Evolutionary conservation across 2,888 invertebrate species (phyloP).

Genomic region (Trilocha varians): DNA sequence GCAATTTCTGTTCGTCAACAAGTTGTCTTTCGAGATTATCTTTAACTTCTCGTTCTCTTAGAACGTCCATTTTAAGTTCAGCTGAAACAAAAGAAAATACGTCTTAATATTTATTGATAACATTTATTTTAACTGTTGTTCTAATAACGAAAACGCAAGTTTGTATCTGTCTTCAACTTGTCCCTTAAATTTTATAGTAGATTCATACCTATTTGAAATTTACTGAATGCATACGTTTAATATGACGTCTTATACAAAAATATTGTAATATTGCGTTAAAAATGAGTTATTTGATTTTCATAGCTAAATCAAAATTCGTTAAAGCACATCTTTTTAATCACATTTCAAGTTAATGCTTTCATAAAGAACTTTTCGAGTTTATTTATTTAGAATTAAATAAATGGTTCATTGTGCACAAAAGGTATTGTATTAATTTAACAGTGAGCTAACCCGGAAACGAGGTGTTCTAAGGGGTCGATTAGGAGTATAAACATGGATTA

Average conservation of each 20-base stretch:
- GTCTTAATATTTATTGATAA: not conserved
- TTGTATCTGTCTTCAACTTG: no score
- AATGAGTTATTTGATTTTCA: no score
- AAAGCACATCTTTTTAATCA: not conserved
- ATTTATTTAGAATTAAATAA: slow-evolving; percentile 50
- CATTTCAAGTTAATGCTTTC: slow-evolving; percentile 22
- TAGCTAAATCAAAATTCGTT: not conserved
- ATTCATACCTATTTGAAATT: no score
- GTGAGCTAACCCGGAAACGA: slow-evolving; percentile 64
- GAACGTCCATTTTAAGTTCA: slow-evolving; percentile 95
- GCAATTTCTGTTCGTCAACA: slow-evolving; percentile 93
- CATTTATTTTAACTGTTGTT: no score
- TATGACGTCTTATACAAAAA: no score
- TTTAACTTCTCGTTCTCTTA: slow-evolving; percentile 93
- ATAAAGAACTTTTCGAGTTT: slow-evolving; percentile 46
- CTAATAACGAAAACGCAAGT: no score
- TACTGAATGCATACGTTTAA: no score
- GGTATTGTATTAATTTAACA: slow-evolving; percentile 67
- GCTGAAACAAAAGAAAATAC: slow-evolving; percentile 78
- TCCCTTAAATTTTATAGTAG: no score
- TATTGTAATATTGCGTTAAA: no score
- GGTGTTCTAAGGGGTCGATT: slow-evolving; percentile 66
- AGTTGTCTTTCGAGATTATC: slow-evolving; percentile 95
- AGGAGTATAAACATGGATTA: slow-evolving; percentile 72
- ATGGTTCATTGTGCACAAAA: slow-evolving; percentile 54